Percentiles rank a stretch among this genome's conserved stretches.
phyloP scores from a whole-genome alignment of 2,113 vertebrate species.

The Nothobranchius kuhntae region DNA sequence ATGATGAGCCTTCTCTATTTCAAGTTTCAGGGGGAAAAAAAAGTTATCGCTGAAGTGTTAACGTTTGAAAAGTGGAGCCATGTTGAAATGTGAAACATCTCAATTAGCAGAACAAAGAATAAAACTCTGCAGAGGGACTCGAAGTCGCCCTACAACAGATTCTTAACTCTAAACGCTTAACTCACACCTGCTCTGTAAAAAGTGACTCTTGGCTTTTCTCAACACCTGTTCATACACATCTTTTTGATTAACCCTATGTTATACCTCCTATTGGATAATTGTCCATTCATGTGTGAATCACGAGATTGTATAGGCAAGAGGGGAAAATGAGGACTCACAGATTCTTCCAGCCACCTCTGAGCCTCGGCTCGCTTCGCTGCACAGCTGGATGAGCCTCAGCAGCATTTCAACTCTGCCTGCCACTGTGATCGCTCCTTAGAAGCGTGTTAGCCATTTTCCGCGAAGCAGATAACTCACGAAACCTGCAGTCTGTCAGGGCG shows the following conservation, averaged over 20 bases:
- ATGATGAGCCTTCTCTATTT: neutral
- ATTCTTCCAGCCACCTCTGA: conserved; percentile 7
- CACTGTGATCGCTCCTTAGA: conserved; percentile 40
- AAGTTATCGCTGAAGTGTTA: neutral
- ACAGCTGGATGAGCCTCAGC: conserved; percentile 27
- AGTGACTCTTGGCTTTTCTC: conserved; percentile 21
- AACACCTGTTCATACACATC: conserved; percentile 36
- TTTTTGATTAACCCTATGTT: conserved; percentile 49
- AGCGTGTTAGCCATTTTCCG: conserved; percentile 51
- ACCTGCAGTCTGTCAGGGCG: conserved; percentile 69
- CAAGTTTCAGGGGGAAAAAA: neutral
- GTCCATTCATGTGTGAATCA: conserved; percentile 30
- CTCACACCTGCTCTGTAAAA: neutral
- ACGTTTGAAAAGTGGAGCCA: neutral
- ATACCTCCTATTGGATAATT: conserved; percentile 34
- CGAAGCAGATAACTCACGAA: conserved; percentile 57
- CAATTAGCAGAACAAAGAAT: conserved; percentile 31
- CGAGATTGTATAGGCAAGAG: conserved; percentile 25
- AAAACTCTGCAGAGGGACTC: conserved; percentile 15
- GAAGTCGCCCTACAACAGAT: conserved; percentile 10
- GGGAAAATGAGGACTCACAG: conserved; percentile 11
- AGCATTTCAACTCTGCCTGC: conserved; percentile 31
- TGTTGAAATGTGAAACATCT: neutral
- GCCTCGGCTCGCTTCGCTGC: conserved; percentile 30
- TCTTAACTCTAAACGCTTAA: conserved; percentile 19